A percentile compares a stretch with the other conserved stretches of the same genome.
Evolutionary conservation across 2,797 vertebrate species (phyloP).

Genomic region (Hephaestus fuliginosus): DNA sequence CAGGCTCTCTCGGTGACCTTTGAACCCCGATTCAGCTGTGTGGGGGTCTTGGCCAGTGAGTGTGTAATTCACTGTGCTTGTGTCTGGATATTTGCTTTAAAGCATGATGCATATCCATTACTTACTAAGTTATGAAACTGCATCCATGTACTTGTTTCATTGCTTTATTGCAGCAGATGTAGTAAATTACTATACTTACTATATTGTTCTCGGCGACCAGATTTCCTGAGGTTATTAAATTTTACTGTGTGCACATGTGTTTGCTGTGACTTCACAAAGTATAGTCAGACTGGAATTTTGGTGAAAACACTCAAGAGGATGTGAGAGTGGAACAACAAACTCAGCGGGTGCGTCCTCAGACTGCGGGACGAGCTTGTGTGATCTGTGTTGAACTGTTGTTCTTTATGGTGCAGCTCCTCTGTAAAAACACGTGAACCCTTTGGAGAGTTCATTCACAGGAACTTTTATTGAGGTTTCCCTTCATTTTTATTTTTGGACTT

Average conservation of each 20-base stretch:
- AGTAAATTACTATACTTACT: background rate
- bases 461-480: conserved; percentile 20
- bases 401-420: background rate
- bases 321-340: background rate
- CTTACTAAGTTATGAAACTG: no score
- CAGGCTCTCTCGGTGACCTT: conserved; percentile 45
- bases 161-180: conserved; percentile 2
- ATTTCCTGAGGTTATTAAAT: conserved; percentile 28
- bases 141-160: background rate
- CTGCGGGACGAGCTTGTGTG: background rate
- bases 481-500: conserved; percentile 9
- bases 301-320: background rate
- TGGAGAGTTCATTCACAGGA: background rate
- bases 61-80: background rate
- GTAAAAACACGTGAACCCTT: conserved; percentile 15
- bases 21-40: conserved; percentile 34
- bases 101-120: background rate
- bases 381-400: conserved; percentile 1
- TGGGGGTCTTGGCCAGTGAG: conserved; percentile 1
- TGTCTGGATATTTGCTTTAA: background rate
- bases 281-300: conserved; percentile 4
- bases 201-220: conserved; percentile 6
- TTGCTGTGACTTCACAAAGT: conserved; percentile 20
- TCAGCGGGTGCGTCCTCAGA: background rate
- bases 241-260: conserved; percentile 23